phyloP scores from a whole-genome alignment of 1,140 invertebrate genomes.

The Solenopsis fugax region DNA sequence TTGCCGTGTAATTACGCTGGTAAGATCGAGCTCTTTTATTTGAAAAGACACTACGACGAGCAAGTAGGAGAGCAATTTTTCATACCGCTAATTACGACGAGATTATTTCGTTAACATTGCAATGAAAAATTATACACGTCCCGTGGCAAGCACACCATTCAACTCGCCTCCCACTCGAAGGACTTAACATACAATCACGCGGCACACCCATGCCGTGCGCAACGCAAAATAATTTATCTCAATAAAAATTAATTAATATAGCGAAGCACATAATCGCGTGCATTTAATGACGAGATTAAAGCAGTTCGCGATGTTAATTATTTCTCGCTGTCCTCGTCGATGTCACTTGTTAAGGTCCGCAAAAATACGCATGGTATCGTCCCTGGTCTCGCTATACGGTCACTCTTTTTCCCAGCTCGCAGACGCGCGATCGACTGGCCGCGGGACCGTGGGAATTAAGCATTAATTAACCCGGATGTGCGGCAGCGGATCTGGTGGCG shows the following conservation, averaged over 20 bases:
- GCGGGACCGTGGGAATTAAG: constrained; percentile 27
- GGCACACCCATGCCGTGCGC: constrained; percentile 4
- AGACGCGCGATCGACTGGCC: neutral
- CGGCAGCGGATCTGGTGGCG: constrained; percentile 4
- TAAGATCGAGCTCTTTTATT: constrained; percentile 54
- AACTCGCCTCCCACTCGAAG: constrained; percentile 46
- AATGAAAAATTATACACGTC: constrained; percentile 52
- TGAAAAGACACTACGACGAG: constrained; percentile 41
- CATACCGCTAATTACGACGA: constrained; percentile 50
- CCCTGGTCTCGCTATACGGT: neutral
- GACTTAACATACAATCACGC: constrained; percentile 70
- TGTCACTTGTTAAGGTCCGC: constrained; percentile 29
- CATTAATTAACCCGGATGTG: constrained; percentile 45
- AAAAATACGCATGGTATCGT: constrained; percentile 6
- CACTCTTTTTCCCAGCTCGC: neutral
- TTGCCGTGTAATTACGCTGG: constrained; percentile 36
- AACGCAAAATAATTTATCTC: constrained; percentile 32
- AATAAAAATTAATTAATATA: constrained; percentile 63
- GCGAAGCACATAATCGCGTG: constrained; percentile 11
- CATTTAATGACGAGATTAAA: constrained; percentile 35
- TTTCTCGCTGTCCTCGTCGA: neutral
- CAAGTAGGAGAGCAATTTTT: constrained; percentile 51
- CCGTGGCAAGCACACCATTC: constrained; percentile 43
- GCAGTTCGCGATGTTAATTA: constrained; percentile 43
- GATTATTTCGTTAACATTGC: constrained; percentile 61